Base-by-base conservation (phyloP, 2,113 vertebrate species). In the Oriolus oriolus region DNA sequence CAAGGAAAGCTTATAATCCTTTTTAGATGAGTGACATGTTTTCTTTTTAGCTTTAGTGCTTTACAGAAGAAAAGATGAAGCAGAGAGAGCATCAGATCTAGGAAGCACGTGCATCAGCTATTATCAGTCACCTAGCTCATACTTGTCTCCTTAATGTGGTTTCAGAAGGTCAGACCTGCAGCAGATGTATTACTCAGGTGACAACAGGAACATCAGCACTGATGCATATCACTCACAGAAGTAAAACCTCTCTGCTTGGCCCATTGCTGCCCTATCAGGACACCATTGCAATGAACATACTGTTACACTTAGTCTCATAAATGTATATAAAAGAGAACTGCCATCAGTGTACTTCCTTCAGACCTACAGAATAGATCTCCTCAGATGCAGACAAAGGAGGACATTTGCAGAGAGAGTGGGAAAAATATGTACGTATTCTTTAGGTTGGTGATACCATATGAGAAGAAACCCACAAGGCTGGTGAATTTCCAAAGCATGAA, bases 131-230 rank as follows among this genome's bases (percentile, higher is more conserved):
- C 82, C 70, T 66, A 50, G 33, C 59, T 93, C 87, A 80, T 70
- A 88, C 61, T 63, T 80, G 59, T 91, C 66, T 85, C 83, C 56
- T 93, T 94, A 95, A 93, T 56, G 85, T 88, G 83, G 44, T 84
- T 87, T 95, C 71, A 90, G 95, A 95, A 95, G 91, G 90, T 92
- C 95, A 95, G 95, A 93, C 78, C 71, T 78, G 52, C 35, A 95
- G 68, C 78, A 88, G 82, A 83, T 83, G 71, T 88, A 70, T 93
- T 90, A 66, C 54, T 66, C 52, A 57, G 71, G 47, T 92, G 79
- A 88, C 87, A 92, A 74, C 27, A 93, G 57, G 84, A 87, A 82
- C 87, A 94, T 93, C 87, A 92, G 63, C 90, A 87, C 39, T 80
- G 79, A 77, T 71, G 84, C 69, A 3, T 89, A 85, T 89, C 78